phyloP scores from a whole-genome alignment of 2,113 vertebrate genomes.

The Myanophis thanlyinensis region DNA sequence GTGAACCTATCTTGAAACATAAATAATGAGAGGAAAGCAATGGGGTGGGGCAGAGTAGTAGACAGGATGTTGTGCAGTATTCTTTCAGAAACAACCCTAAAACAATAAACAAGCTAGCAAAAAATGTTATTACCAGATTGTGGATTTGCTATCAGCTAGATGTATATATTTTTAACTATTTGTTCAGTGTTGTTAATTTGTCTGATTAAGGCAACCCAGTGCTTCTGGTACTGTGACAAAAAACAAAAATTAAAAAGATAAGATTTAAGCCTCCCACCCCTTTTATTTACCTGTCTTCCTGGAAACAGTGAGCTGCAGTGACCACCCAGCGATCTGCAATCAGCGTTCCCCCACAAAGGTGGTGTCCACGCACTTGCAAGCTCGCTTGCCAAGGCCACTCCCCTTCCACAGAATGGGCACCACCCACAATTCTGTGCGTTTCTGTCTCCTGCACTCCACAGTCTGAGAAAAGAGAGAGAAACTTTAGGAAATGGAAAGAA shows the following conservation, averaged over 20 bases:
- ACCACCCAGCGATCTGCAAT: constrained; percentile 87
- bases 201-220: background rate
- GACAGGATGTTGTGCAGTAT: background rate
- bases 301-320: constrained; percentile 93
- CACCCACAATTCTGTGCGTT: constrained; percentile 82
- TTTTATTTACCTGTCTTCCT: constrained; percentile 78
- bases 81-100: background rate
- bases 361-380: constrained; percentile 81
- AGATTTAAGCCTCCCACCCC: background rate
- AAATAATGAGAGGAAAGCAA: background rate
- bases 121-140: background rate
- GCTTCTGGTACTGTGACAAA: background rate
- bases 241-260: background rate
- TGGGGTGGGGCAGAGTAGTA: background rate
- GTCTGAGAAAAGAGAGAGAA: constrained; percentile 64
- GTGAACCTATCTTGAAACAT: background rate
- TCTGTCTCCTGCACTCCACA: constrained; percentile 84
- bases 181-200: background rate
- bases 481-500: background rate
- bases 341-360: constrained; percentile 87
- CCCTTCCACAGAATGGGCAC: constrained; percentile 78
- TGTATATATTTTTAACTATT: background rate
- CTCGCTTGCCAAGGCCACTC: constrained; percentile 98
- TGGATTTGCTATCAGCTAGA: background rate
- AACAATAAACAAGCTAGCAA: background rate